Base-by-base conservation (phyloP, 2,797 vertebrate genomes). In the Acipenser oxyrinchus region DNA sequence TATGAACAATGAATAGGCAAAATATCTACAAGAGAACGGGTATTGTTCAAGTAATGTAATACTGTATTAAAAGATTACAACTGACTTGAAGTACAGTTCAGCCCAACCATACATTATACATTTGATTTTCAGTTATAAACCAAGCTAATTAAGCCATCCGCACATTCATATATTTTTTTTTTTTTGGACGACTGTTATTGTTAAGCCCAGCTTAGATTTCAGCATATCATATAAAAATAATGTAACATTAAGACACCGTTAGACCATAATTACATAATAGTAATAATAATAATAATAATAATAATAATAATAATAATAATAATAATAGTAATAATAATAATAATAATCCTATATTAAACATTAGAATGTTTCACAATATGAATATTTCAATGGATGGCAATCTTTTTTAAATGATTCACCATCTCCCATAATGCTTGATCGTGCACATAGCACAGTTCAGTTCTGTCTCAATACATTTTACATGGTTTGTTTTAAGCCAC, bases 1-100 rank as follows among this genome's bases (percentile, higher is more conserved):
- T 90, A 95, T 96, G 92, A 93, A 95, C 94, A 95, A 94, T 92
- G 91, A 94, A 88, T 90, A 93, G 92, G 93, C 93, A 96, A 95
- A 95, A 91, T 97, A 95, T 95, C 85, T 98, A 96, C 95, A 98
- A 75, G 80, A 86, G 62, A 87, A 87, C 79, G 82, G 74, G 78
- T 93, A 66, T 88, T 86, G 88, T 91, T 93, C 88, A 90, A 92
- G 92, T 94, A 95, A 92, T 93, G 90, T 92, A 94, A 96, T 92
- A 93, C 86, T 84, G 92, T 90, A 86, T 92, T 93, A 94, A 95
- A 97, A 94, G 92, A 89, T 89, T 90, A 89, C 84, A 85, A 92
- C 91, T 91, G 90, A 81, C 90, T 90, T 90, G 83, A 83, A 84
- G 87, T 92, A 90, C 85, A 89, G 86, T 86, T 86, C 87, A 91